These are phyloP conservation scores for Centropus bengalensis DNA, from an alignment of 2,113 vertebrate species.

Conservation along the genomic window DNA sequence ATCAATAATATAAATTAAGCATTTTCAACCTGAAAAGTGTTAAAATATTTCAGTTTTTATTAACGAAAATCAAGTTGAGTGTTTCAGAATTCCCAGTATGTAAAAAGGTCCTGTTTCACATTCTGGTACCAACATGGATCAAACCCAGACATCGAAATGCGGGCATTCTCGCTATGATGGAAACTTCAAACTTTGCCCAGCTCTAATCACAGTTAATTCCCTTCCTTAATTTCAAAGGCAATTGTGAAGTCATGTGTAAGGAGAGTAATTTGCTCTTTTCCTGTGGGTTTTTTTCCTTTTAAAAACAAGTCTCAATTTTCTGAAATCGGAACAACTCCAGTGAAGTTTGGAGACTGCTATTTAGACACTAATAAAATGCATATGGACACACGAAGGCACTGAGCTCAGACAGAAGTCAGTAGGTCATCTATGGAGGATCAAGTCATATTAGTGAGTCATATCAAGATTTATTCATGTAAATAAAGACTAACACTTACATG, in stretches of 20 bases:
- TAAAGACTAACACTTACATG: background rate
- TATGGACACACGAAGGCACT: background rate
- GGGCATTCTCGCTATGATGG: background rate
- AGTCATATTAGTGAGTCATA: background rate
- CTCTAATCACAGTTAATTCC: constrained; percentile 3
- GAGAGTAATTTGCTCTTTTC: background rate
- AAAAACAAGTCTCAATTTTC: background rate
- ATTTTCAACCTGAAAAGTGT: background rate
- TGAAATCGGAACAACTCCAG: background rate
- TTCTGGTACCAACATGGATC: background rate
- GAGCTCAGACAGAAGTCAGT: background rate
- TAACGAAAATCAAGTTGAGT: background rate
- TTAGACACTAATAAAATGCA: background rate
- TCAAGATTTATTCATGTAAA: background rate
- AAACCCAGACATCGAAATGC: constrained; percentile 8
- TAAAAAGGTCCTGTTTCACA: background rate
- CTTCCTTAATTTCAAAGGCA: constrained; percentile 11
- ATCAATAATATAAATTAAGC: background rate
- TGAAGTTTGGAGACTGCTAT: background rate
- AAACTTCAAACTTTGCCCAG: background rate
- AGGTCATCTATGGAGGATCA: background rate
- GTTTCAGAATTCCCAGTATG: background rate
- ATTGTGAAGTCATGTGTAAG: background rate
- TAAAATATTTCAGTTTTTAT: background rate
- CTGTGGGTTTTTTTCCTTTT: background rate